phyloP scores from a whole-genome alignment of 2,113 vertebrate species.

The Myanophis thanlyinensis region DNA sequence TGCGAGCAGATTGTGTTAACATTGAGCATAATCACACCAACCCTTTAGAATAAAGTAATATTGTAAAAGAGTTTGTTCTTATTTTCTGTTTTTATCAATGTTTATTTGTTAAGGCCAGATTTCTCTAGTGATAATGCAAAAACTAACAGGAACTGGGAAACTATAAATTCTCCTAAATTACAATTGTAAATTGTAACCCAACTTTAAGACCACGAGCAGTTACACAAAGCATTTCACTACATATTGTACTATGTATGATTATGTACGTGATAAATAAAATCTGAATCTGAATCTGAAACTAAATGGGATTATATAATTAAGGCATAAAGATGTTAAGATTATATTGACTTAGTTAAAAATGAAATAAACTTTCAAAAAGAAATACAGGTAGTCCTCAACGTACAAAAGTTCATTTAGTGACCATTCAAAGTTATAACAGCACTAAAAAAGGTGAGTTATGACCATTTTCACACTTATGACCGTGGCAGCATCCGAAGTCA shows the following conservation, averaged over 20 bases:
- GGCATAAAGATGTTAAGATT: neutral
- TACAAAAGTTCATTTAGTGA: too few species aligned
- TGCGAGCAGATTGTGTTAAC: neutral
- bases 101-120: neutral
- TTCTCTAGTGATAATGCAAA: neutral
- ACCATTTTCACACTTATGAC: too few species aligned
- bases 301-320: neutral
- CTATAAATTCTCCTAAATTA: too few species aligned
- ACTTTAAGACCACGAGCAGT: too few species aligned
- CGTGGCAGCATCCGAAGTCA: too few species aligned
- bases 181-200: too few species aligned
- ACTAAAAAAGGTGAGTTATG: too few species aligned
- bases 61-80: neutral
- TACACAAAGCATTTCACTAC: too few species aligned
- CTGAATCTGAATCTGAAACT: too few species aligned
- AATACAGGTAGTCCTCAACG: neutral
- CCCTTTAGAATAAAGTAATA: neutral
- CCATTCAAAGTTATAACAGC: too few species aligned
- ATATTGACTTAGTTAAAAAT: neutral
- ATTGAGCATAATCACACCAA: neutral
- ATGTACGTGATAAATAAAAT: too few species aligned
- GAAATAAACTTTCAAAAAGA: neutral
- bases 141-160: neutral
- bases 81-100: neutral
- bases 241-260: too few species aligned